phyloP scores from a whole-genome alignment of 2,888 invertebrate genomes.

The Cremastobaeus sp. region DNA sequence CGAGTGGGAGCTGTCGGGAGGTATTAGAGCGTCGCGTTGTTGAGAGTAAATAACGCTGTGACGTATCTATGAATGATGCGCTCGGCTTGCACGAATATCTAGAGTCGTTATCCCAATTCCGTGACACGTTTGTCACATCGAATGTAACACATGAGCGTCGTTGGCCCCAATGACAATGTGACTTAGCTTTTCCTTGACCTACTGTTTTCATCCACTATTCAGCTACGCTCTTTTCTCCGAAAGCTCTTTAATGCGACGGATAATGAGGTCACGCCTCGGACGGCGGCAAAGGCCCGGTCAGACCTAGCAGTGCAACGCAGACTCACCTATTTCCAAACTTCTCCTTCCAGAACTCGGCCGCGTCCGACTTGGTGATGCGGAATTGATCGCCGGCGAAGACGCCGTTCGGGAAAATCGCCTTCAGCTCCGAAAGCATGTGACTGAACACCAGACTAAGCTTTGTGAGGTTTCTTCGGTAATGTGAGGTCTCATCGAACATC shows the following conservation, averaged over 20 bases:
- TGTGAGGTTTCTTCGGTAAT: slow-evolving; percentile 95
- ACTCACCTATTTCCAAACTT: slow-evolving; percentile 96
- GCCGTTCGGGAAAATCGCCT: slow-evolving; percentile 98
- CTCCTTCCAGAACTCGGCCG: slow-evolving; percentile 97
- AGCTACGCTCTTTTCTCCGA: slow-evolving; percentile 25
- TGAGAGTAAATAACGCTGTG: neutral
- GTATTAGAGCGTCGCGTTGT: neutral
- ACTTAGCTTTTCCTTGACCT: slow-evolving; percentile 49
- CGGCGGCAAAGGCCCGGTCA: too few relatives aligned
- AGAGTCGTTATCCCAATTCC: slow-evolving; percentile 33
- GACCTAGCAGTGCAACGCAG: too few relatives aligned
- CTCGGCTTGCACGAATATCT: slow-evolving; percentile 11
- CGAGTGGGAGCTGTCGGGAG: too few relatives aligned
- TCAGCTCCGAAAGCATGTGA: slow-evolving; percentile 99
- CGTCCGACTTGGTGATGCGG: slow-evolving; percentile 99
- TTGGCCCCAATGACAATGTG: slow-evolving; percentile 44
- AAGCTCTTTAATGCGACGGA: slow-evolving; percentile 19
- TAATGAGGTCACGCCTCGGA: slow-evolving; percentile 16
- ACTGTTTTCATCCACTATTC: slow-evolving; percentile 22
- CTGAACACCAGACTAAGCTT: slow-evolving; percentile 99
- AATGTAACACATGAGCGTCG: slow-evolving; percentile 31
- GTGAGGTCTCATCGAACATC: slow-evolving; percentile 98
- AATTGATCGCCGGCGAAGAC: slow-evolving; percentile 98
- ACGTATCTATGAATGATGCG: slow-evolving; percentile 16
- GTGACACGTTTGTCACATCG: slow-evolving; percentile 36